Evolutionary conservation across 2,113 vertebrate species (phyloP).

Genomic region (Stomatorhinus ivindoensis): DNA sequence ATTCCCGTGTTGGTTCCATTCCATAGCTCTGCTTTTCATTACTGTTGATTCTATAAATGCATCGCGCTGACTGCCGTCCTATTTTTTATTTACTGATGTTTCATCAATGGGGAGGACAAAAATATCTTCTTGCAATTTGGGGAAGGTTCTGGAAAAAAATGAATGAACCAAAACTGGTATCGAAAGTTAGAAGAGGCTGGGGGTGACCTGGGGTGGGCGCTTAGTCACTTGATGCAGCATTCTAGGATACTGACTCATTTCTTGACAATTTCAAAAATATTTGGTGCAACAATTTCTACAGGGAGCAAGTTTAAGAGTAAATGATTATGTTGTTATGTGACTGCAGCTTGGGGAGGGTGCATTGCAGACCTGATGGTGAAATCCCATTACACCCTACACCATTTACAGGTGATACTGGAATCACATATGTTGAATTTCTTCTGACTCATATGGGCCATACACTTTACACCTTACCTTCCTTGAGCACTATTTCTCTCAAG

Average conservation of each 20-base stretch:
- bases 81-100: background rate
- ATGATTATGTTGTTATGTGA: constrained; percentile 25
- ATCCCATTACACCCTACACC: background rate
- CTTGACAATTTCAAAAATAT: constrained; percentile 40
- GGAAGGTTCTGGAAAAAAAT: constrained; percentile 17
- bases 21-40: background rate
- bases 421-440: background rate
- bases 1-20: background rate
- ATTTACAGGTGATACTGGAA: background rate
- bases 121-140: background rate
- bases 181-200: background rate
- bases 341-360: constrained; percentile 21
- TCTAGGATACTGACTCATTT: constrained; percentile 22
- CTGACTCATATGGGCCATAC: background rate
- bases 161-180: constrained; percentile 22
- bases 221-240: constrained; percentile 1
- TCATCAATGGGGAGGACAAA: background rate
- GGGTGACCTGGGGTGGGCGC: background rate
- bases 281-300: constrained; percentile 24
- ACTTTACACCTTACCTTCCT: background rate
- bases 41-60: background rate
- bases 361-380: background rate
- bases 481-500: background rate
- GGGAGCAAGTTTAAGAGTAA: constrained; percentile 32
- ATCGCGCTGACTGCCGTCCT: background rate